Evolutionary conservation across 2,113 vertebrate species (phyloP), one percentile per base, ranked within the genome.

Genomic region (Alligator mississippiensis): DNA sequence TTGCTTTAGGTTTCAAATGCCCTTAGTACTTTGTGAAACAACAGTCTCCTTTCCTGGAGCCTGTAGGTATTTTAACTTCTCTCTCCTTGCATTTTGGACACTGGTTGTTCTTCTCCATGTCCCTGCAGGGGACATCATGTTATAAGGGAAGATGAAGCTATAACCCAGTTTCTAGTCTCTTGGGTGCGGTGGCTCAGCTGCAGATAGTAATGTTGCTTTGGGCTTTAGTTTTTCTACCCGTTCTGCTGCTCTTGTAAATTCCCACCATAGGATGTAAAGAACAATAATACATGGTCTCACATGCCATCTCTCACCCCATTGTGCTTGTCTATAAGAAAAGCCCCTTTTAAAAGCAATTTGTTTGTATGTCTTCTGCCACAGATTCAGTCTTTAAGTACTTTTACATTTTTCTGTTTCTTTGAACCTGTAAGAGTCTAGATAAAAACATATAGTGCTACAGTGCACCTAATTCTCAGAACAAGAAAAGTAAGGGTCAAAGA

Each of bases 111-210:
- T 94, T 85, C 89, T 94, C 2, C 0, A 91, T 92, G 89, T 57
- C 88, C 80, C 57, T 92, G 94, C 89, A 85, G 68, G 25, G 60
- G 75, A 62, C 17, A 2, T 94, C 84, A 86, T 95, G 92, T 89
- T 94, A 85, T 87, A 97, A 94, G 96, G 93, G 82, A 95, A 95
- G 90, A 96, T 91, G 93, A 94, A 91, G 76, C 90, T 95, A 90
- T 94, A 94, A 92, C 96, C 96, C 96, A 96, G 94, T 96, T 97
- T 97, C 93, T 64, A n/a, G 85, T 95, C 96, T 95, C 96, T 90
- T 94, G 92, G 94, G 95, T 97, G 93, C 89, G 92, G 84, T 94
- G 93, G 91, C 93, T 97, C 91, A 95, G 94, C 88, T 96, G 89
- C 80, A 76, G 90, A 85, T 93, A 90, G 89, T 95, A 97, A 90